Evolutionary conservation across 2,888 invertebrate species (phyloP), one percentile per base, ranked within the genome.

Genomic region (Ophion costatus): DNA sequence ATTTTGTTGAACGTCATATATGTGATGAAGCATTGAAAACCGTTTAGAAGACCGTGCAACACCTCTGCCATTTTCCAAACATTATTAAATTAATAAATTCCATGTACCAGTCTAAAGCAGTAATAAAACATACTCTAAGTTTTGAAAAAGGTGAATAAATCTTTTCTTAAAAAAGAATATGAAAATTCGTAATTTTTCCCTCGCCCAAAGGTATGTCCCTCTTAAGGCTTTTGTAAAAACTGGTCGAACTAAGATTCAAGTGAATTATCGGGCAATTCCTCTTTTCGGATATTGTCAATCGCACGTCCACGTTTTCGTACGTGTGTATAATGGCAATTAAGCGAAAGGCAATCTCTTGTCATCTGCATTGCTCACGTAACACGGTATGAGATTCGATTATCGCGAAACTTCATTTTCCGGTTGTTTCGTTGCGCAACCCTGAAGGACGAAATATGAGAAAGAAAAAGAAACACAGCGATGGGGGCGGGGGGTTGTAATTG

Each of bases 351-450:
- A 81, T 77, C 57, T 76, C 57, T 80, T 33, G 22, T 45, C 22
- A 45, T 79, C 63, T 45, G 51, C 24, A 59, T 59, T 73, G 42
- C 73, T 59, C 57, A 51, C 80, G 64, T 73, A 73, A 80, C n/a
- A 42, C 45, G 57, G 63, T 45, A 63, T 24, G 64, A 57, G 82
- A 85, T 80, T 82, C 78, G 80, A 77, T 82, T 57, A 76, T 77
- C 42, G 73, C 57, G 61, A 11, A 61, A 51, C 70, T 81, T 56
- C 38, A 66, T 56, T 85, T 74, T 69, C 82, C 80, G 64, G 74
- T 83, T 82, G 42, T 75, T 74, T 51, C 78, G 71, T 79, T 71
- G 70, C 66, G 66, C 56, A 66, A 79, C 59, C 64, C 63, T 71
- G 9, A 33, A 57, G 63, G 38, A 57, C 74, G 82, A 70, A 51